These are phyloP conservation scores for Procavia capensis DNA, from an alignment of 2,113 vertebrate species.

Conservation along the genomic window DNA sequence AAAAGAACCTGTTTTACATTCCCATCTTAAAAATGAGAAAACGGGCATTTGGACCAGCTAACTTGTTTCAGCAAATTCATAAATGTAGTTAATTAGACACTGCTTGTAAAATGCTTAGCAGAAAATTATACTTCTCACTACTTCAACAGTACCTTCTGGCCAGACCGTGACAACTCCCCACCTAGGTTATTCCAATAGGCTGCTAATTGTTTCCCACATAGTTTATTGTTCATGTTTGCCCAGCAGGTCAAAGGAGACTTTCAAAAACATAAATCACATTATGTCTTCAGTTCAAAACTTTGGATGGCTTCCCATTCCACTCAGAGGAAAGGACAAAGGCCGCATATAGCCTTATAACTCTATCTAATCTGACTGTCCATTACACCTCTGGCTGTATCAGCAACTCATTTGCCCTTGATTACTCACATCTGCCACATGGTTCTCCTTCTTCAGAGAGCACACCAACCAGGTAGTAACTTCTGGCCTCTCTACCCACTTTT, in stretches of 20 bases:
- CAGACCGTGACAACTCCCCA: background rate
- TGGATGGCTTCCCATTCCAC: background rate
- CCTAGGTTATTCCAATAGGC: background rate
- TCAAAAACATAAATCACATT: background rate
- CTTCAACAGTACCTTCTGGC: background rate
- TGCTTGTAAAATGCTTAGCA: background rate
- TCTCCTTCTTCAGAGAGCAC: background rate
- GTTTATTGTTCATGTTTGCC: background rate
- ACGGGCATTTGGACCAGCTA: background rate
- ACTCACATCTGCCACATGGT: background rate
- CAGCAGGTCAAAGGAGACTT: background rate
- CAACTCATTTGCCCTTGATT: background rate
- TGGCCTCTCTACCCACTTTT: background rate
- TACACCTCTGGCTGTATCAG: background rate
- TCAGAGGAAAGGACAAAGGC: background rate
- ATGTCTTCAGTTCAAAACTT: background rate
- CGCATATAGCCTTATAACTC: background rate
- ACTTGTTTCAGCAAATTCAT: constrained; percentile 1
- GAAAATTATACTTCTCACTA: background rate
- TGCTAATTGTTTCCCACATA: background rate
- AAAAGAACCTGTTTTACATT: background rate
- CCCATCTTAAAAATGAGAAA: background rate
- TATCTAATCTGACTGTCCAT: background rate
- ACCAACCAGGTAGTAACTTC: background rate
- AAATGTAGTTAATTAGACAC: background rate